A percentile compares a stretch with the other conserved stretches of the same genome.
Evolutionary conservation across 1,140 invertebrate genomes (phyloP).

Genomic region (Ostrea edulis): DNA sequence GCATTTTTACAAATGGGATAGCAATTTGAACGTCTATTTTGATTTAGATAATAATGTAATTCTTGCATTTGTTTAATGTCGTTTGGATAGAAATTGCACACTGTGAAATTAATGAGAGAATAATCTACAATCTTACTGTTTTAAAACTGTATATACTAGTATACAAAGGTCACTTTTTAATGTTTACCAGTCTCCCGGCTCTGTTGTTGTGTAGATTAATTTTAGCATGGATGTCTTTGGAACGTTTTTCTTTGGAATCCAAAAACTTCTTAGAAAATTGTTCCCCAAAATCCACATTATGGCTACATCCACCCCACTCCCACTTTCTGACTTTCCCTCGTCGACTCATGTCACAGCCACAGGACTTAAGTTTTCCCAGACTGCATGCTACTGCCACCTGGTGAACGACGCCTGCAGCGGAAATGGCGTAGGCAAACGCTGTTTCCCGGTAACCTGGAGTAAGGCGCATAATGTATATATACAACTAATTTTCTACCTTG

Average conservation of each 20-base stretch:
- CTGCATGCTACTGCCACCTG: slow-evolving; percentile 92
- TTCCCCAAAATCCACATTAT: slow-evolving; percentile 97
- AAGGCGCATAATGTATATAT: not conserved
- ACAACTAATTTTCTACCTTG: not conserved
- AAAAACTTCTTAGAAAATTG: slow-evolving; percentile 95
- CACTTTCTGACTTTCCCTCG: slow-evolving; percentile 85
- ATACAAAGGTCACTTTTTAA: not conserved
- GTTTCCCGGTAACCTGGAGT: slow-evolving; percentile 82
- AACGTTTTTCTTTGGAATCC: slow-evolving; percentile 88
- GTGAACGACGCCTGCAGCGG: slow-evolving; percentile 91
- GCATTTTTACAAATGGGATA: not conserved
- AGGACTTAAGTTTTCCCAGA: slow-evolving; percentile 90
- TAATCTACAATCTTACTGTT: too few species aligned
- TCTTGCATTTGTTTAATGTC: too few species aligned
- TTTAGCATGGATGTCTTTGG: slow-evolving; percentile 85
- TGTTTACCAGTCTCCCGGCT: slow-evolving; percentile 83
- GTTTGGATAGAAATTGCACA: too few species aligned
- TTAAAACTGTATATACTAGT: not conserved
- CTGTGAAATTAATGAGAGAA: too few species aligned
- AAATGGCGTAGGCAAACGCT: slow-evolving; percentile 82
- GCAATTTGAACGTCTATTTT: too few species aligned
- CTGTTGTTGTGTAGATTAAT: slow-evolving; percentile 86
- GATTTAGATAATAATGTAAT: too few species aligned
- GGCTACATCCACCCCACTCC: slow-evolving; percentile 97
- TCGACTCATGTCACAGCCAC: slow-evolving; percentile 87